A percentile compares a stretch with the other conserved stretches of the same genome.
Conservation (phyloP, 2,888 invertebrate genomes). For the Geotrupes spiniger region DNA sequence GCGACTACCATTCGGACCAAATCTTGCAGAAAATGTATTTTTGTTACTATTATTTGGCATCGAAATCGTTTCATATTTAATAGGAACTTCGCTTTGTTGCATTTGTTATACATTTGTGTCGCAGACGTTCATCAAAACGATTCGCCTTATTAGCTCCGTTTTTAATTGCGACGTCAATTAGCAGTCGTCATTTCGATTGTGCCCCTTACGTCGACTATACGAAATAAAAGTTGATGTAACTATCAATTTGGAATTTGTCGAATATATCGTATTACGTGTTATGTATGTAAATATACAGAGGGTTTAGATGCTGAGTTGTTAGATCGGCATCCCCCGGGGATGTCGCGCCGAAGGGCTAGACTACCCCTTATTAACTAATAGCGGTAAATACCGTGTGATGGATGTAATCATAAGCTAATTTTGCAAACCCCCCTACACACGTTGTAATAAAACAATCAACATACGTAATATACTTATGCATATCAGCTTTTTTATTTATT, state of each 20-base stretch:
- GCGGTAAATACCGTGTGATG: constrained; percentile 53
- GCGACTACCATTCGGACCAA: constrained; percentile 48
- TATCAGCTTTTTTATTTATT: too few species aligned
- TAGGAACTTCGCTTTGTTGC: constrained; percentile 7
- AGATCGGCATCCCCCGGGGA: constrained; percentile 18
- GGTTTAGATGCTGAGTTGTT: constrained; percentile 22
- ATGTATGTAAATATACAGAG: constrained; percentile 37
- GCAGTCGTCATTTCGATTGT: background rate
- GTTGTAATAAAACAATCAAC: constrained; percentile 50
- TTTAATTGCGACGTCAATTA: background rate
- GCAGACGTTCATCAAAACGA: background rate
- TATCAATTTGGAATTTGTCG: constrained; percentile 24
- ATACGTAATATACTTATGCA: constrained; percentile 29
- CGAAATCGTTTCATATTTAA: constrained; percentile 48
- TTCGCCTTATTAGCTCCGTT: background rate
- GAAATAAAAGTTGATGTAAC: constrained; percentile 2
- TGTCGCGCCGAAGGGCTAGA: constrained; percentile 11
- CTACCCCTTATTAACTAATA: constrained; percentile 50
- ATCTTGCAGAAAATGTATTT: constrained; percentile 53
- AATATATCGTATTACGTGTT: constrained; percentile 35
- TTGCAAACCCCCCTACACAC: constrained; percentile 39
- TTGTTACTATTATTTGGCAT: constrained; percentile 47
- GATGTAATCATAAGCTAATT: constrained; percentile 52
- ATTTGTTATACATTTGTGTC: constrained; percentile 7
- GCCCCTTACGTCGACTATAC: background rate